phyloP scores from a whole-genome alignment of 2,888 invertebrate genomes.

The Lingula anatina region DNA sequence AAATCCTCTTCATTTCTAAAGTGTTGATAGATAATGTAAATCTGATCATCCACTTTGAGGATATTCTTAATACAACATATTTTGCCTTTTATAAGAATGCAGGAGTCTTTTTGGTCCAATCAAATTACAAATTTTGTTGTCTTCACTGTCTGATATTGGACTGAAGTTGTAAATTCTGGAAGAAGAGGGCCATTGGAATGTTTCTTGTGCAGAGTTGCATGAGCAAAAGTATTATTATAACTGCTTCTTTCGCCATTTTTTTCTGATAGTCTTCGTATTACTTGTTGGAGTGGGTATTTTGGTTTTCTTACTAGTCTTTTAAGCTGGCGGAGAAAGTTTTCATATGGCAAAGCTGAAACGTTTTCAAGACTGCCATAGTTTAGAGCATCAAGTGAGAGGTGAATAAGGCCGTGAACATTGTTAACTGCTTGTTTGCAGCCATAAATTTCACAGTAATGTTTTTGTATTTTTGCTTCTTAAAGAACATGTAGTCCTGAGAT shows the following conservation, averaged over 20 bases:
- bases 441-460: conserved; percentile 23
- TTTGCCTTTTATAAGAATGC: too few species aligned
- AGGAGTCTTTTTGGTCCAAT: too few species aligned
- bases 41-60: too few species aligned
- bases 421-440: conserved; percentile 32
- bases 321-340: conserved; percentile 29
- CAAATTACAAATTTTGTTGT: too few species aligned
- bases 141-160: too few species aligned
- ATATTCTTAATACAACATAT: too few species aligned
- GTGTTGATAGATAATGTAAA: too few species aligned
- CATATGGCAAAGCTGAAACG: conserved; percentile 43
- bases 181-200: conserved; percentile 1
- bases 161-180: neutral
- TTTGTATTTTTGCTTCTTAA: too few species aligned
- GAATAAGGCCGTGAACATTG: conserved; percentile 46
- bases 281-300: conserved; percentile 5
- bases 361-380: conserved; percentile 30
- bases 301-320: too few species aligned
- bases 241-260: neutral
- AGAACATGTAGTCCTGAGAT: too few species aligned
- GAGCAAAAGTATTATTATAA: neutral
- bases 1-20: too few species aligned
- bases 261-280: conserved; percentile 3
- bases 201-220: neutral
- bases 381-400: conserved; percentile 36